Evolutionary conservation across 2,888 invertebrate genomes (phyloP).

Genomic region (Pollenia griseotomentosa): DNA sequence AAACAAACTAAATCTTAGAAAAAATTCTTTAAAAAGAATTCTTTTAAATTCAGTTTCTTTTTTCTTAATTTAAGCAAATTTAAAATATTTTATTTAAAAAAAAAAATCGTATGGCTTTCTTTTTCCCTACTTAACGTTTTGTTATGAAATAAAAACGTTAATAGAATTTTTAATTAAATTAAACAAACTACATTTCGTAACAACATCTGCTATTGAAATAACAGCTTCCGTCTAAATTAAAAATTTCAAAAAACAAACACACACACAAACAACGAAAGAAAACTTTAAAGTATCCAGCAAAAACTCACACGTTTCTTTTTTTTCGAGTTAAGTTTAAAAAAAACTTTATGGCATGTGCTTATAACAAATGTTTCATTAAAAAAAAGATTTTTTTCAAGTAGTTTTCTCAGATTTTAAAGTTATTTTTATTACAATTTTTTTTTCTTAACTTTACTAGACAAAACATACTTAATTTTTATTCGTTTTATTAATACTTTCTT

Average conservation of each 20-base stretch:
- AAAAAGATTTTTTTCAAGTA: constrained; percentile 5
- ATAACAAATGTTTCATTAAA: constrained; percentile 44
- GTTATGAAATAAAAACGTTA: constrained; percentile 54
- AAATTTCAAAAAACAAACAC: constrained; percentile 10
- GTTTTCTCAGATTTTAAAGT: constrained; percentile 3
- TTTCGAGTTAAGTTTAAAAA: not conserved
- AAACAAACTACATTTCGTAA: constrained; percentile 27
- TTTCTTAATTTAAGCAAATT: not conserved
- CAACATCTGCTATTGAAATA: constrained; percentile 16
- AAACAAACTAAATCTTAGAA: not conserved
- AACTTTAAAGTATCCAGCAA: not conserved
- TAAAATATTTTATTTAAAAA: no score
- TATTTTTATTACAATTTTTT: constrained; percentile 43
- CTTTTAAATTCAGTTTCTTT: not conserved
- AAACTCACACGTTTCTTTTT: constrained; percentile 64
- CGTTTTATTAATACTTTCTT: constrained; percentile 60
- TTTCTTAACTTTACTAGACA: constrained; percentile 10
- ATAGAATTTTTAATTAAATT: constrained; percentile 69
- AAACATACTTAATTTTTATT: constrained; percentile 21
- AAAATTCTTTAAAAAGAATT: not conserved
- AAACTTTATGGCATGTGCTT: constrained; percentile 68
- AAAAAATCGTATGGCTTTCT: constrained; percentile 19
- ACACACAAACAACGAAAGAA: constrained; percentile 10
- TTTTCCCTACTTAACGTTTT: constrained; percentile 1
- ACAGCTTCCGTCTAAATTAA: constrained; percentile 50